Conservation (phyloP, 2,113 vertebrate genomes). For the Felis chaus region DNA sequence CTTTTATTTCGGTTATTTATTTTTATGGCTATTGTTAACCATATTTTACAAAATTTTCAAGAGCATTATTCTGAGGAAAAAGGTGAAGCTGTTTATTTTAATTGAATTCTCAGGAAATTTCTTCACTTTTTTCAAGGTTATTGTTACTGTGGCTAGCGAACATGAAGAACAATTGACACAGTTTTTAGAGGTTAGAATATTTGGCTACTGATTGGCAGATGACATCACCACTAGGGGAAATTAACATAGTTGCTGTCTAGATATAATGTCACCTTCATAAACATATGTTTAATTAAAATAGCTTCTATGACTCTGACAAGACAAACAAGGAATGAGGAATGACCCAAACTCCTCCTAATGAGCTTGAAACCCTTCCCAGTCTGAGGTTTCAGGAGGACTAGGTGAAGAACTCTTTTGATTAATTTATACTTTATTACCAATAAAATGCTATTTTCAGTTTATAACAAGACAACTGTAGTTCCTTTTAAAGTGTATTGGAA, state of each 20-base stretch:
- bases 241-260: slow-evolving; percentile 56
- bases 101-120: not conserved
- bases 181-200: slow-evolving; percentile 47
- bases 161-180: slow-evolving; percentile 37
- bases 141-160: not conserved
- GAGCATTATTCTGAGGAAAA: not conserved
- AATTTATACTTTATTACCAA: not conserved
- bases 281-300: not conserved
- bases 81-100: not conserved
- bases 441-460: not conserved
- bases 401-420: not conserved
- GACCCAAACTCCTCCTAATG: not conserved
- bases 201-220: not conserved
- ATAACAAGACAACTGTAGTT: not conserved
- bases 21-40: not conserved
- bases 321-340: not conserved
- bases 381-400: not conserved
- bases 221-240: slow-evolving; percentile 45
- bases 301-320: not conserved
- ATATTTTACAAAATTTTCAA: not conserved
- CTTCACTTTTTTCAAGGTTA: slow-evolving; percentile 19
- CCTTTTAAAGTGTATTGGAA: not conserved
- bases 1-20: not conserved
- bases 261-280: slow-evolving; percentile 56
- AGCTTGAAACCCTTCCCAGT: not conserved